phyloP scores from a whole-genome alignment of 2,888 invertebrate genomes.

The Sphecodes monilicornis region DNA sequence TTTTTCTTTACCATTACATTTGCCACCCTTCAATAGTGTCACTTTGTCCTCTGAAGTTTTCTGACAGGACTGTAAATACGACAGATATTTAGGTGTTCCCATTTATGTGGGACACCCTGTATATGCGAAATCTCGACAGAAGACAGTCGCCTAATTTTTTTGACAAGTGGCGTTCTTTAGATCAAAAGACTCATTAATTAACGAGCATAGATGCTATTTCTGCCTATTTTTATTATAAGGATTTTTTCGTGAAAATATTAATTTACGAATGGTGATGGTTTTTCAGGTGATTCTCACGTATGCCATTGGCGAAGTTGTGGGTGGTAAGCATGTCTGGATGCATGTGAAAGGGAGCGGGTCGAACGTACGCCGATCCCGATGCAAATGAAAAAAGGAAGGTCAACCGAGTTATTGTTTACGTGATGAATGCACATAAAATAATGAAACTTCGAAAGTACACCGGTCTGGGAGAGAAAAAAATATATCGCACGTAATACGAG shows the following conservation, averaged over 20 bases:
- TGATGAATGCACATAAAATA: conserved; percentile 82
- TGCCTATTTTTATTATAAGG: background rate
- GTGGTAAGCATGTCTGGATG: background rate
- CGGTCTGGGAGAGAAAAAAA: conserved; percentile 66
- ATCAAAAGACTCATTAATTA: too few relatives aligned
- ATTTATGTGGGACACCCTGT: too few relatives aligned
- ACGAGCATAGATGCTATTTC: too few relatives aligned
- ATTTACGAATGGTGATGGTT: background rate
- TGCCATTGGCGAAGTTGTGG: background rate
- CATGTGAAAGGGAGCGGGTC: conserved; percentile 1
- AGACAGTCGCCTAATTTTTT: too few relatives aligned
- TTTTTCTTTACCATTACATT: too few relatives aligned
- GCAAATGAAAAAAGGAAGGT: conserved; percentile 57
- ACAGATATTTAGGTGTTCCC: too few relatives aligned
- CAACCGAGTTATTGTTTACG: conserved; percentile 76
- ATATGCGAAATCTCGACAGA: too few relatives aligned
- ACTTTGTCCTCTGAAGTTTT: too few relatives aligned
- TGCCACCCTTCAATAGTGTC: too few relatives aligned
- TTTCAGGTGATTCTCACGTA: background rate
- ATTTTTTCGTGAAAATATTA: background rate
- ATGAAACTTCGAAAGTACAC: conserved; percentile 79
- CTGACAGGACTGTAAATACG: too few relatives aligned
- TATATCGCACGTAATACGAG: conserved; percentile 80
- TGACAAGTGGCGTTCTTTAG: background rate
- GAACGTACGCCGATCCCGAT: conserved; percentile 35